Conservation (phyloP, 2,797 vertebrate genomes). For the Graptemys geographica region DNA sequence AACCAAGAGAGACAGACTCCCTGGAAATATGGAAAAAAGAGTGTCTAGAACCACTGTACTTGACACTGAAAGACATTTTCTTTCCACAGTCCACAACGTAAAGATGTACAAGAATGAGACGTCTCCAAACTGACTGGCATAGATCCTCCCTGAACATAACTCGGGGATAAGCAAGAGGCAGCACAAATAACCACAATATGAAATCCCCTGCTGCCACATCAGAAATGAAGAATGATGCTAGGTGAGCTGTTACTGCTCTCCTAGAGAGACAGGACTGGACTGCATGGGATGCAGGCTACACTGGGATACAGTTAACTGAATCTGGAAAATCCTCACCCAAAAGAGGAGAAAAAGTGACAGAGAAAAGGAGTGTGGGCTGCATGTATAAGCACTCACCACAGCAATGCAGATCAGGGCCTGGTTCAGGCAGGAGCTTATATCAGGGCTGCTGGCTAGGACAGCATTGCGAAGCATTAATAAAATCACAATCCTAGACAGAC, state of each 20-base stretch:
- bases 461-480: not conserved
- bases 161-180: not conserved
- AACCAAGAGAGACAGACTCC: not conserved
- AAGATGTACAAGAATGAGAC: constrained; percentile 22
- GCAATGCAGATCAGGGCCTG: not conserved
- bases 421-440: not conserved
- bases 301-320: not conserved
- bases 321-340: not conserved
- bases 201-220: not conserved
- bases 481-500: not conserved
- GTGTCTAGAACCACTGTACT: not conserved
- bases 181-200: rapidly evolving
- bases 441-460: not conserved
- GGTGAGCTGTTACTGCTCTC: not conserved
- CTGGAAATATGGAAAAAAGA: not conserved
- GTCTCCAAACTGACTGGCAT: not conserved
- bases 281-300: not conserved
- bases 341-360: not conserved
- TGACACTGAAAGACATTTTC: not conserved
- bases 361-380: not conserved
- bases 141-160: not conserved
- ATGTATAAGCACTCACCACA: not conserved
- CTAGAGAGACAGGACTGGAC: not conserved
- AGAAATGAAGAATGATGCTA: not conserved
- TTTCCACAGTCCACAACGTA: constrained; percentile 32